phyloP scores from a whole-genome alignment of 1,140 invertebrate genomes.

The Drosophila trapezifrons region DNA sequence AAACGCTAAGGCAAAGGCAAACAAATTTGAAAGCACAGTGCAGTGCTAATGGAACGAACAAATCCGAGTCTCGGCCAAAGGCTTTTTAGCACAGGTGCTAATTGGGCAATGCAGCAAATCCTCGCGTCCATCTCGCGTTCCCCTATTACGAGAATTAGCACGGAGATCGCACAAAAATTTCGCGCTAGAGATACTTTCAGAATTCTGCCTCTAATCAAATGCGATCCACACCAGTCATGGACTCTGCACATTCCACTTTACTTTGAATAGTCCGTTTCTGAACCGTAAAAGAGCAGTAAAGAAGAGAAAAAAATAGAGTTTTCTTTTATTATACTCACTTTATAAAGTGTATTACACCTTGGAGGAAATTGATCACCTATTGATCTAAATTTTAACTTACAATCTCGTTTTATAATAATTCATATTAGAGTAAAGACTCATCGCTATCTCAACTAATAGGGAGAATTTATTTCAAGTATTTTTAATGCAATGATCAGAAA shows the following conservation, averaged over 20 bases:
- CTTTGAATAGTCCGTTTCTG: neutral
- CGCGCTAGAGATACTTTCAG: constrained; percentile 51
- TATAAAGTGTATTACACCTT: neutral
- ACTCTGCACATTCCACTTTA: constrained; percentile 34
- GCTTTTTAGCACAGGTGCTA: constrained; percentile 62
- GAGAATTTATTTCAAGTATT: no score
- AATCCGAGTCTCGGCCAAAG: constrained; percentile 34
- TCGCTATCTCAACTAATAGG: no score
- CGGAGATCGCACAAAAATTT: constrained; percentile 55
- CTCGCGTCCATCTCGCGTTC: constrained; percentile 28
- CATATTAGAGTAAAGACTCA: no score
- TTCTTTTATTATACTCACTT: neutral
- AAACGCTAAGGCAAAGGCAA: constrained; percentile 31
- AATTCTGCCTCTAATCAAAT: constrained; percentile 44
- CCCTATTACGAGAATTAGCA: constrained; percentile 46
- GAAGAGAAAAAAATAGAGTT: neutral
- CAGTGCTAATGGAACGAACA: constrained; percentile 44
- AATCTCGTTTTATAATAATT: no score
- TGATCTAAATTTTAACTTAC: no score
- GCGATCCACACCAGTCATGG: constrained; percentile 32
- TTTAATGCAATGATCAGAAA: no score
- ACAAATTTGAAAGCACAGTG: constrained; percentile 39
- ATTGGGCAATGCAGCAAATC: constrained; percentile 54
- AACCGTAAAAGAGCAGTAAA: constrained; percentile 12
- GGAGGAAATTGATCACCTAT: no score